A percentile compares a stretch with the other conserved stretches of the same genome.
Evolutionary conservation across 2,797 vertebrate species (phyloP).

Genomic region (Pelodytes ibericus): DNA sequence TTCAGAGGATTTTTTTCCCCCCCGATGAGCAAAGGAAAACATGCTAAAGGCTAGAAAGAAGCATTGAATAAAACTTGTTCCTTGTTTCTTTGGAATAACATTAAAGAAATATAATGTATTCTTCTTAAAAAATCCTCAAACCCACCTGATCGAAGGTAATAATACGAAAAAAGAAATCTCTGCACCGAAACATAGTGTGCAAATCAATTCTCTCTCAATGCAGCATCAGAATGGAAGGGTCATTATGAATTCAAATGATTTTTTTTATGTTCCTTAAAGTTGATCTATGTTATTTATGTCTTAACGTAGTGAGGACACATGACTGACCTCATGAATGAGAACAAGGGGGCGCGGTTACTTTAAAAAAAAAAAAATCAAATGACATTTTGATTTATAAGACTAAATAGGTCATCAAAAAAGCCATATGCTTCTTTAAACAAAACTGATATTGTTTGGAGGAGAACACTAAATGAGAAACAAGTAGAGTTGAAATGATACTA

Average conservation of each 20-base stretch:
- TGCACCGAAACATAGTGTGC: background rate
- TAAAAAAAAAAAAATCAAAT: no score
- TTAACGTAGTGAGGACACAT: no score
- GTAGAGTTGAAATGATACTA: no score
- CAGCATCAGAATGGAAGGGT: background rate
- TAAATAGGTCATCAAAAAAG: no score
- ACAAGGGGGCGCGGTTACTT: no score
- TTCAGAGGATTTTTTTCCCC: background rate
- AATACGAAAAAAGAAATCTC: background rate
- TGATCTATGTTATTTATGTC: no score
- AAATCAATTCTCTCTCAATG: background rate
- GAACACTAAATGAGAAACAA: no score
- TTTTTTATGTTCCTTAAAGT: background rate
- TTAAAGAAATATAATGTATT: background rate
- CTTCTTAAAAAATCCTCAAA: background rate
- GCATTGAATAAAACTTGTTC: background rate
- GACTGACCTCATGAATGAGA: no score
- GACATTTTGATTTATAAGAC: no score
- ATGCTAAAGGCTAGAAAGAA: background rate
- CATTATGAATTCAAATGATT: background rate
- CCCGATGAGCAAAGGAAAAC: background rate
- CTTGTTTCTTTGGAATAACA: background rate
- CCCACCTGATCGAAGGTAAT: background rate
- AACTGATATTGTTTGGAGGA: no score
- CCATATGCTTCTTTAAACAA: no score